Percentiles rank a stretch among this genome's conserved stretches.
phyloP scores from a whole-genome alignment of 2,888 invertebrate genomes.

The Thereva unica region DNA sequence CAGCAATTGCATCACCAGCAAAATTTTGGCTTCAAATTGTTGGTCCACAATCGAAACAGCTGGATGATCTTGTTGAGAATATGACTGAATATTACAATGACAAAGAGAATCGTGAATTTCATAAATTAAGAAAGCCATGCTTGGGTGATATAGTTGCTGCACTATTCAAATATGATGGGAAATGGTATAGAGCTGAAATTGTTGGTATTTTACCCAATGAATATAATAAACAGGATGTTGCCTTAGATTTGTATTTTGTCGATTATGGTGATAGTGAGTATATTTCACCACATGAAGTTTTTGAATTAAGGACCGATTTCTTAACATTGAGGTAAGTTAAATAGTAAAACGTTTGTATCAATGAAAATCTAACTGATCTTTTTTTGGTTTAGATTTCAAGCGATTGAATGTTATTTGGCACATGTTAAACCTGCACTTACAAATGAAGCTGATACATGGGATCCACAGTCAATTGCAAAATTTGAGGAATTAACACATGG shows the following conservation, averaged over 20 bases:
- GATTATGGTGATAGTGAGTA: constrained; percentile 87
- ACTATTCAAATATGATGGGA: constrained; percentile 76
- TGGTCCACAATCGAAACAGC: constrained; percentile 72
- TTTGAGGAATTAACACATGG: constrained; percentile 73
- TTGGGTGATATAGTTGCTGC: constrained; percentile 85
- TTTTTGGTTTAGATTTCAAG: constrained; percentile 63
- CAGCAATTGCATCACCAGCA: constrained; percentile 78
- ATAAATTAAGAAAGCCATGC: constrained; percentile 63
- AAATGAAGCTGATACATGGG: constrained; percentile 62
- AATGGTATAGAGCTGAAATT: constrained; percentile 73
- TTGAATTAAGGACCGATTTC: constrained; percentile 73
- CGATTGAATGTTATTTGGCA: constrained; percentile 84
- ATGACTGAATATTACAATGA: constrained; percentile 83
- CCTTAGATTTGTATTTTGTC: constrained; percentile 76
- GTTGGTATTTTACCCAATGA: constrained; percentile 67
- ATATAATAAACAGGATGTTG: constrained; percentile 64
- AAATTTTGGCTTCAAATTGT: constrained; percentile 87
- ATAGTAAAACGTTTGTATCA: not conserved
- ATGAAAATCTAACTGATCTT: not conserved
- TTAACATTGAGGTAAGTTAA: constrained; percentile 53
- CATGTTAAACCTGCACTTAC: constrained; percentile 67
- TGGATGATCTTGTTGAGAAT: constrained; percentile 77
- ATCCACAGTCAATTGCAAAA: constrained; percentile 65
- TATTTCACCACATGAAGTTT: constrained; percentile 68
- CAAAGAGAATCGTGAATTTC: constrained; percentile 66